These are phyloP conservation scores for Harpagifer antarcticus DNA, from an alignment of 2,797 vertebrate species.

Conservation along the genomic window DNA sequence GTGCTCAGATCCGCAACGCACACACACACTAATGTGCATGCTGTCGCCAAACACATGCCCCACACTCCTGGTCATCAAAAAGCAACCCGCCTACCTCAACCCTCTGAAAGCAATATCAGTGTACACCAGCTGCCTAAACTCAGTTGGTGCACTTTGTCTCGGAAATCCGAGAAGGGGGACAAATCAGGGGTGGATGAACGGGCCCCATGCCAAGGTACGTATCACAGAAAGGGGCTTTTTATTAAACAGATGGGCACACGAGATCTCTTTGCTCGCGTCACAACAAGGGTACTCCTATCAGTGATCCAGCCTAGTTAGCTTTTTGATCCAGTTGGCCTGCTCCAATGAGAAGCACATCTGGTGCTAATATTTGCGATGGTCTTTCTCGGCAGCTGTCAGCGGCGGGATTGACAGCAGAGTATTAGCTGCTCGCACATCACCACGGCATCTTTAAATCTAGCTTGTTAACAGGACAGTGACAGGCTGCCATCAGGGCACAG, in stretches of 20 bases:
- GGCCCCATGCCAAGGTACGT: conserved; percentile 47
- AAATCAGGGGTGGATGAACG: conserved; percentile 46
- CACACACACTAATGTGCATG: conserved; percentile 31
- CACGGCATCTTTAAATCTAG: conserved; percentile 75
- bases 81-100: conserved; percentile 23
- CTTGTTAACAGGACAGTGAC: conserved; percentile 76
- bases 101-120: conserved; percentile 62
- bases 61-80: conserved; percentile 52
- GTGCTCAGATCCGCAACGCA: conserved; percentile 55
- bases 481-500: conserved; percentile 57
- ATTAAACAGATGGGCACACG: conserved; percentile 66
- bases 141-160: conserved; percentile 57
- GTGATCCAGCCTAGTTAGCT: conserved; percentile 58
- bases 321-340: conserved; percentile 70
- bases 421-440: conserved; percentile 75
- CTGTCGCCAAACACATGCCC: conserved; percentile 31
- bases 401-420: conserved; percentile 67
- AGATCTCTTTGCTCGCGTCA: conserved; percentile 55
- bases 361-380: conserved; percentile 75
- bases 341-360: conserved; percentile 75
- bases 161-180: conserved; percentile 51
- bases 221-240: conserved; percentile 57
- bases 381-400: conserved; percentile 80
- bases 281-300: conserved; percentile 62
- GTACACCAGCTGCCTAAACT: conserved; percentile 63